phyloP scores from a whole-genome alignment of 2,888 invertebrate species.

The Chironomus riparius region DNA sequence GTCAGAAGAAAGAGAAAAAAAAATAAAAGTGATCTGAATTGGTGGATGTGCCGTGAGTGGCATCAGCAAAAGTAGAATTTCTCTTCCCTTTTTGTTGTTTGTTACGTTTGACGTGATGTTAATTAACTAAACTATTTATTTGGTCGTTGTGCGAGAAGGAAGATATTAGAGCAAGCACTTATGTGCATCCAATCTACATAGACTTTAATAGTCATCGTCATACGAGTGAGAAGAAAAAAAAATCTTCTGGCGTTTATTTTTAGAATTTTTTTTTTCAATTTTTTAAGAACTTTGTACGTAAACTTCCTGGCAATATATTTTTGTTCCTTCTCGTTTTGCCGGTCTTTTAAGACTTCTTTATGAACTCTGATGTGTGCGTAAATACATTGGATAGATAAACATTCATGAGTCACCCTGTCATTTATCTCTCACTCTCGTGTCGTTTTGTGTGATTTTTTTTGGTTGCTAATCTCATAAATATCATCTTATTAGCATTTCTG shows the following conservation, averaged over 20 bases:
- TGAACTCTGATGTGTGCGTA: too few relatives aligned
- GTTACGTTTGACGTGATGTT: neutral
- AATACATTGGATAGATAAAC: neutral
- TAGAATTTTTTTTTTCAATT: neutral
- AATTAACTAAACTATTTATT: constrained; percentile 3
- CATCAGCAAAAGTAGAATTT: neutral
- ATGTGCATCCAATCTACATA: neutral
- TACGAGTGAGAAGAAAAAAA: neutral
- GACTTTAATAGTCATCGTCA: neutral
- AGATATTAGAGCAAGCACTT: neutral
- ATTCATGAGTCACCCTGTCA: neutral
- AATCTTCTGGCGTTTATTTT: neutral
- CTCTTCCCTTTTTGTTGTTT: neutral
- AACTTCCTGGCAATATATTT: neutral
- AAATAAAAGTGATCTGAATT: neutral
- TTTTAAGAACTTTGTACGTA: neutral
- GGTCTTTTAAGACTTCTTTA: neutral
- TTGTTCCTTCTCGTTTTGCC: neutral
- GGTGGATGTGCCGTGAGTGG: neutral
- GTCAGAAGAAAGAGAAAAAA: neutral
- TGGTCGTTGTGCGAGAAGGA: neutral
- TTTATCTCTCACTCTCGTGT: neutral
- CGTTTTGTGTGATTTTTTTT: neutral
- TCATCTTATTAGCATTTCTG: neutral
- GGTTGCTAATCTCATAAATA: neutral